Conservation (phyloP, 2,888 invertebrate genomes). For the Agrilus cyanescens region DNA sequence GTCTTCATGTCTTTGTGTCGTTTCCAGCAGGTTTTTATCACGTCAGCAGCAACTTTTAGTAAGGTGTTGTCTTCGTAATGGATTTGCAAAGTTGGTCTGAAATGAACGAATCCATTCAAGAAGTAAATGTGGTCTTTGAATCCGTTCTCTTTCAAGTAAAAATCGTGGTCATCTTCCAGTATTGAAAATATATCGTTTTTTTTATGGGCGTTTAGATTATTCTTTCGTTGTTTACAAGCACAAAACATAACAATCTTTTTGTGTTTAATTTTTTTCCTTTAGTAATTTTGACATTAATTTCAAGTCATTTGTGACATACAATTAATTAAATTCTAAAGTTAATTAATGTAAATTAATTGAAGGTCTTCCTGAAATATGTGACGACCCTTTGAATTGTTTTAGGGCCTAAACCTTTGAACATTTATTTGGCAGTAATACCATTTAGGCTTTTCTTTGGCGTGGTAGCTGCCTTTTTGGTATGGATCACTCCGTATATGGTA, state of each 20-base stretch:
- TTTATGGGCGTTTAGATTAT: constrained; percentile 1
- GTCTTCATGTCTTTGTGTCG: constrained; percentile 11
- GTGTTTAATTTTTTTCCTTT: no score
- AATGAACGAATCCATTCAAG: not conserved
- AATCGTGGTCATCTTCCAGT: constrained; percentile 16
- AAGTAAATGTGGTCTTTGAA: not conserved
- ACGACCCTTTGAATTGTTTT: constrained; percentile 45
- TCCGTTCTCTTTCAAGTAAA: constrained; percentile 9
- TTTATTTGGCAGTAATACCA: constrained; percentile 83
- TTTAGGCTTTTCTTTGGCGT: constrained; percentile 76
- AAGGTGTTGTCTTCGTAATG: not conserved
- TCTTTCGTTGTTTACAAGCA: no score
- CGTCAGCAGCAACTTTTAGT: constrained; percentile 8
- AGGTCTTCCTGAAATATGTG: not conserved
- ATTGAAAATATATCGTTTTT: constrained; percentile 16
- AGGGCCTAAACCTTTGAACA: constrained; percentile 78
- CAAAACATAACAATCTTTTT: no score
- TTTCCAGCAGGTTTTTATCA: constrained; percentile 17
- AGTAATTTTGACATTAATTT: no score
- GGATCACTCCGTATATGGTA: constrained; percentile 67
- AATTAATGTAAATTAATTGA: not conserved
- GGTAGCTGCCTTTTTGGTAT: constrained; percentile 73
- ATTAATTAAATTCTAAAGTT: not conserved
- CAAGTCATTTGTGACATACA: no score
- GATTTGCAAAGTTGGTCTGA: no score